Base-by-base conservation (phyloP, 2,888 invertebrate genomes). In the Microctonus hyperodae region DNA sequence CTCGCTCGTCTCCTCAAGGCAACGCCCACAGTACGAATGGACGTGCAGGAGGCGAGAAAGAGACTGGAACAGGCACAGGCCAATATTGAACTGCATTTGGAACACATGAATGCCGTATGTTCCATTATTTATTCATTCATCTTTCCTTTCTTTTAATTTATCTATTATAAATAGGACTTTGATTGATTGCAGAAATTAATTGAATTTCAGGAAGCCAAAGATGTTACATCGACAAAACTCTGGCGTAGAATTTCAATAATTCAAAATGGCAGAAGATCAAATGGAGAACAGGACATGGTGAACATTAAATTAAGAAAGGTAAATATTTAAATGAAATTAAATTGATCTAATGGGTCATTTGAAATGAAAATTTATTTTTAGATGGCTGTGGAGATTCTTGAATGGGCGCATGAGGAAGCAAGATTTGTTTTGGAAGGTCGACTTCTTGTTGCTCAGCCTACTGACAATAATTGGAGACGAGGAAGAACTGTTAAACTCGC, bases 341-440 rank as follows among this genome's bases (percentile, higher is more conserved):
- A 50, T 64, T 48, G 51, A 56, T 33, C n/a, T n/a, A n/a, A n/a
- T n/a, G n/a, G n/a, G n/a, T 67, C 62, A 37, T 64, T 50, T 40
- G 20, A 58, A 10, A 57, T 4, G 13, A 3, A 57, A 58, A 53
- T 67, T 22, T 10, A 63, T 55, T 16, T 40, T 20, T 75, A 90
- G 90, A 93, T 96, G 89, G 96, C 96, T 63, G 92, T 97, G 71
- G 96, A 97, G 82, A 91, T 95, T 5, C 85, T 97, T 73, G 96
- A 96, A 79, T 97, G 97, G 97, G 93, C 93, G 85, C 94, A 95
- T 80, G 95, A 95, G 77, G 96, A 96, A 83, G 93, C 94, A 56
- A 91, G 92, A 82, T 96, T 97, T 83, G 92, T 94, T 72, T 89
- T 96, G 85, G 96, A 96, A 85, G 96, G 96, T 68, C 91, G 92